Base-by-base conservation (phyloP, 2,888 invertebrate genomes). In the Drosophila affinis region DNA sequence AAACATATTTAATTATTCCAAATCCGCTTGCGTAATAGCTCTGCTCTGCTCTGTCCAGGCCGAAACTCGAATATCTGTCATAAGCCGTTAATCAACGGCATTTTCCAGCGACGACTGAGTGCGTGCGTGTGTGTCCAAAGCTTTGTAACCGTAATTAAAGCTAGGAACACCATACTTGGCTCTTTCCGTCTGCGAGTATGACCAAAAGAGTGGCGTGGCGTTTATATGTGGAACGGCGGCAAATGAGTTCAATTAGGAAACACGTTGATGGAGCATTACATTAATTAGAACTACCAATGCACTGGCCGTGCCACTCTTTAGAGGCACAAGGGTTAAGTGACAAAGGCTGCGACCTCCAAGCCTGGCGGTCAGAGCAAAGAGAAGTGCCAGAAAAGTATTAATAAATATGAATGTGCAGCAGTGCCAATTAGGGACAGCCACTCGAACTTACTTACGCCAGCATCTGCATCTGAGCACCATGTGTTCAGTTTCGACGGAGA, bases 41-140 rank as follows among this genome's bases (percentile, higher is more conserved):
- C 2, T 65, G 32, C 49, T 18, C 21, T n/a, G n/a, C 44, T 29
- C 10, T 32, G 34, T 51, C 27, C 27, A 27, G 27, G 24, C 9
- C 14, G 14, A 12, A 73, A 29, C 48, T 45, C 14, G 14, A 24
- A 51, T 48, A 34, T 47, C 51, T 81, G 79, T 56, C 77, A 67
- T 65, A 53, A 69, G 47, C 79, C 71, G 87, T 82, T 82, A 87
- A 87, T 87, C 80, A 85, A 79, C 75, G 52, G 60, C 62, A 76
- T 73, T 55, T 21, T 21, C 17, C 21, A 27, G 56, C 57, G 48
- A 55, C 57, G 45, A 55, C 24, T 24, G 24, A 24, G 24, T 24
- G 24, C 24, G 58, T 64, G 56, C 59, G 47, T 72, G 61, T 64
- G 70, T 72, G 67, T 48, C 27, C 3, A 45, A 34, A 24, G 47